Percentiles rank a stretch among this genome's conserved stretches.
Conservation (phyloP, 2,888 invertebrate genomes). For the Steinernema scapterisci region DNA sequence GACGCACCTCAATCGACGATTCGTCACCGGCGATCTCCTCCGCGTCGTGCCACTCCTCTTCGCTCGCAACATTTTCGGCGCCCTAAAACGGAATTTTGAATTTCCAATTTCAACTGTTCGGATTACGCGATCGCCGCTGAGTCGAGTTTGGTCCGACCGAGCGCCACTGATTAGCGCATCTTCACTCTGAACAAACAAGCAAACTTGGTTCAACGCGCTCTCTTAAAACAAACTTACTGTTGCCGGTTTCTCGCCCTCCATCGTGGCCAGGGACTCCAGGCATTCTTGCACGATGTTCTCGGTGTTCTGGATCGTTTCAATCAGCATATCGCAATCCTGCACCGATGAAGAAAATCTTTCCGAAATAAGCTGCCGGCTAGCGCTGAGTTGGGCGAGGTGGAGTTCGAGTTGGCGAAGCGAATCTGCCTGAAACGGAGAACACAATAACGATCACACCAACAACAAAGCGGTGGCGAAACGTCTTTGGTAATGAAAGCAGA, state of each 20-base stretch:
- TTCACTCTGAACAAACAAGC: slow-evolving; percentile 13
- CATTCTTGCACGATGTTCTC: slow-evolving; percentile 20
- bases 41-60: slow-evolving; percentile 61
- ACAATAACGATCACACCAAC: not conserved
- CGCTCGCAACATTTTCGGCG: slow-evolving; percentile 40
- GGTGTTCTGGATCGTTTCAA: slow-evolving; percentile 27
- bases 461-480: not conserved
- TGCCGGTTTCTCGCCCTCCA: not conserved
- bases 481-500: not conserved
- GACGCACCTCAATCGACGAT: not conserved
- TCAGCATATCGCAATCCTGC: not conserved
- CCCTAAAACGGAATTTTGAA: slow-evolving; percentile 33
- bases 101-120: not conserved
- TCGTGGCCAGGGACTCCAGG: not conserved
- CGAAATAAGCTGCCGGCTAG: slow-evolving; percentile 1
- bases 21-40: slow-evolving; percentile 40
- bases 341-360: not conserved
- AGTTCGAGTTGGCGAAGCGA: slow-evolving; percentile 14
- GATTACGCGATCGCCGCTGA: not conserved
- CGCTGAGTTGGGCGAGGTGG: not conserved
- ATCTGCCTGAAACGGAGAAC: not conserved
- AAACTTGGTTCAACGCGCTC: not conserved
- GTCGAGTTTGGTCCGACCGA: slow-evolving; percentile 5
- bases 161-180: not conserved
- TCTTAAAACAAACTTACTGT: not conserved